Conservation (phyloP, 2,113 vertebrate species). For the Epinephelus fuscoguttatus region DNA sequence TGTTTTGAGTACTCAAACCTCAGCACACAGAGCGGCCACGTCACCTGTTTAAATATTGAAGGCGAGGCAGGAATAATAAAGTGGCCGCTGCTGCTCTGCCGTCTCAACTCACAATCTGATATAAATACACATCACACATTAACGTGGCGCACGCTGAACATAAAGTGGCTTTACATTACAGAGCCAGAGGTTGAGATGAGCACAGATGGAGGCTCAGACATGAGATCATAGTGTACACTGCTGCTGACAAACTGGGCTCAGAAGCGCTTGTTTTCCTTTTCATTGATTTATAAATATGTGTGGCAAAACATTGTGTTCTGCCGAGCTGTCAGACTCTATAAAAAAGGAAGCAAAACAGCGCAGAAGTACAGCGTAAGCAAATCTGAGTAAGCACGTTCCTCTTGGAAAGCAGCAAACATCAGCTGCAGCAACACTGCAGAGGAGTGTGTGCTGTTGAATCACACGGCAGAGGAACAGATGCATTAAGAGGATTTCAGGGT, state of each 20-base stretch:
- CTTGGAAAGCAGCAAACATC: slow-evolving; percentile 12
- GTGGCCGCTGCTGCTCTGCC: slow-evolving; percentile 9
- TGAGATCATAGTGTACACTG: background rate
- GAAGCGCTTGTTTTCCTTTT: background rate
- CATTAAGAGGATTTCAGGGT: slow-evolving; percentile 48
- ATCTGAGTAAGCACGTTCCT: slow-evolving; percentile 10
- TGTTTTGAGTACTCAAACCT: slow-evolving; percentile 14
- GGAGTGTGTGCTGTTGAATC: background rate
- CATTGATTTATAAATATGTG: background rate
- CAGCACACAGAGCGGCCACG: background rate
- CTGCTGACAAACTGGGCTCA: background rate
- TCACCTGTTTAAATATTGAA: slow-evolving; percentile 54
- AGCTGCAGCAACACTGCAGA: background rate
- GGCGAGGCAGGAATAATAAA: slow-evolving; percentile 8
- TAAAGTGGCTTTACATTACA: background rate
- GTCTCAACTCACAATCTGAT: background rate
- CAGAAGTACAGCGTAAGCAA: slow-evolving; percentile 6
- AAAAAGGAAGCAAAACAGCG: background rate
- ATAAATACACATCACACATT: too few species aligned
- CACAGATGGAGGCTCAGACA: background rate
- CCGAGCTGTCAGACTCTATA: background rate
- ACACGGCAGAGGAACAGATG: slow-evolving; percentile 9
- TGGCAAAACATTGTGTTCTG: background rate
- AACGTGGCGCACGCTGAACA: background rate
- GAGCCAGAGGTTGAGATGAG: background rate